Evolutionary conservation across 2,888 invertebrate genomes (phyloP).

Genomic region (Laothoe populi): DNA sequence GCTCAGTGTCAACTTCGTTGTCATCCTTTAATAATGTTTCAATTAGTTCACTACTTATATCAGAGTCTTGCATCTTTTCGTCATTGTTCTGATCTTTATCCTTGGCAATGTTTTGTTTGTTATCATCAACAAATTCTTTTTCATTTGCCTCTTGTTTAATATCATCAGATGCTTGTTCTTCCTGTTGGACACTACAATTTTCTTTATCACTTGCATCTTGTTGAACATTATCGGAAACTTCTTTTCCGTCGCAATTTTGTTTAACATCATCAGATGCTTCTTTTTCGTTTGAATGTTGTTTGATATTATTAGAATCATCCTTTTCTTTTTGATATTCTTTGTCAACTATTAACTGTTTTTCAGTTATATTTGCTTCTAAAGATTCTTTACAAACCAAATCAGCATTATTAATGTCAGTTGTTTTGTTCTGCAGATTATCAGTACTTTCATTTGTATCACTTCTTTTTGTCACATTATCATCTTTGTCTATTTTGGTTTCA

Average conservation of each 20-base stretch:
- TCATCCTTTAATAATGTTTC: slow-evolving; percentile 66
- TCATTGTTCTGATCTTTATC: slow-evolving; percentile 30
- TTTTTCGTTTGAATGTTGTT: slow-evolving; percentile 27
- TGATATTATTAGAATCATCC: slow-evolving; percentile 25
- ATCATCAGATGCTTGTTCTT: slow-evolving; percentile 26
- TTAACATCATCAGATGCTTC: slow-evolving; percentile 26
- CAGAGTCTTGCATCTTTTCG: slow-evolving; percentile 54
- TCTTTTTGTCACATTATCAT: neutral
- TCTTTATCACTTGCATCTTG: slow-evolving; percentile 26
- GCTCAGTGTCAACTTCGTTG: slow-evolving; percentile 38
- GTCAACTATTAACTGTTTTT: slow-evolving; percentile 1
- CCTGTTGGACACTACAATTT: too few species aligned
- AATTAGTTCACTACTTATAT: slow-evolving; percentile 70
- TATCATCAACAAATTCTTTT: slow-evolving; percentile 26
- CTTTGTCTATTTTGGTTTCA: slow-evolving; percentile 5
- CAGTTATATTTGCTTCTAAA: slow-evolving; percentile 23
- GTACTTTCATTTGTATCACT: neutral
- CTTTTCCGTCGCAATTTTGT: neutral
- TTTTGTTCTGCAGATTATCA: neutral
- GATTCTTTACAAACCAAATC: slow-evolving; percentile 11
- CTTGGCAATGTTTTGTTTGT: slow-evolving; percentile 25
- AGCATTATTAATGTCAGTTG: neutral
- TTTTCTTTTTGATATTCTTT: slow-evolving; percentile 24
- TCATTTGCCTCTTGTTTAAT: slow-evolving; percentile 26
- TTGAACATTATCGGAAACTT: slow-evolving; percentile 26